Evolutionary conservation across 2,888 invertebrate genomes (phyloP), one percentile per base, ranked within the genome.

Genomic region (Linyphia triangularis): DNA sequence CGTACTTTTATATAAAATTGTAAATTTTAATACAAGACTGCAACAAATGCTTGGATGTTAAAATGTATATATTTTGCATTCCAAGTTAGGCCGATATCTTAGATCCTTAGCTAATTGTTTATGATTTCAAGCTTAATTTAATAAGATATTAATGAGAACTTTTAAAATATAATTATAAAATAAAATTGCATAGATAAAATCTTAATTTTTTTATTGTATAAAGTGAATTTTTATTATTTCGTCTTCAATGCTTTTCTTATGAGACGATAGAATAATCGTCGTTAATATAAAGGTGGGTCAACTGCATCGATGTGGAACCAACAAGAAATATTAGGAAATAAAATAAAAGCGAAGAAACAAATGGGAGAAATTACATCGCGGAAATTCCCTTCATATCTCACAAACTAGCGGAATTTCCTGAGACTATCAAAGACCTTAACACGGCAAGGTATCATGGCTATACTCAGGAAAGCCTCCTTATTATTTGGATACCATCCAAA

Each of bases 401-500:
- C 51, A 51, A 51, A 51, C 51, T 51, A n/a, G 16, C n/a, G 51
- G 51, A 13, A 7, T 51, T 51, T 51, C 51, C 51, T 51, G 51
- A 51, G 16, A 51, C 51, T 51, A 51, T 51, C 51, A 51, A n/a
- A 51, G 51, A 51, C n/a, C 51, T 51, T 2, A 51, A 51, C 51
- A 5, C 51, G 16, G 51, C 3, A n/a, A 51, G 51, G 51, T 51
- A 51, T 51, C 51, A 51, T 51, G 51, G 51, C 51, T n/a, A 16
- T 1, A 1, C 16, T 5, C 9, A 40, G 40, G 40, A 40, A 70
- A 40, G 24, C 40, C 24, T 22, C 69, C 59, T 33, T 75, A 37
- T 61, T 61, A 37, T 24, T 37, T 75, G 59, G 75, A 61, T 51
- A 6, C n/a, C 24, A 7, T 75, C 75, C 75, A 75, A 73, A 37